Evolutionary conservation across 2,888 invertebrate species (phyloP).

Genomic region (Cryptocephalus moraei): DNA sequence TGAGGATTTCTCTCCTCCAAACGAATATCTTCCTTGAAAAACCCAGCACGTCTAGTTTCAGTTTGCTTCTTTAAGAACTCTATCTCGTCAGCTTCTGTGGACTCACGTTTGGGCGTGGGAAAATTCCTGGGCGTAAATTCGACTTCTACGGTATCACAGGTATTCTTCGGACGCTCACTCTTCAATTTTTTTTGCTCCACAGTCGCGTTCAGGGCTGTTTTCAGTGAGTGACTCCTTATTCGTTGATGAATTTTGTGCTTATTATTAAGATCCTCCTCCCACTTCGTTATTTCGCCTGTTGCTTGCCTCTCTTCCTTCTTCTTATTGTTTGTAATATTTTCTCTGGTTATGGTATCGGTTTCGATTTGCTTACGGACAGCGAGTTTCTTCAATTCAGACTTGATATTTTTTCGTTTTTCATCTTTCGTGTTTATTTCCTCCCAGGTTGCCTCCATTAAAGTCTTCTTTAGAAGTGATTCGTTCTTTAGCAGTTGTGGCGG

Average conservation of each 20-base stretch:
- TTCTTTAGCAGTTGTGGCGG: slow-evolving; percentile 45
- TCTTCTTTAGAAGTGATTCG: slow-evolving; percentile 46
- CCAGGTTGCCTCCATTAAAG: slow-evolving; percentile 47
- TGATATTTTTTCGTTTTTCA: slow-evolving; percentile 44
- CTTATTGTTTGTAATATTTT: slow-evolving; percentile 52
- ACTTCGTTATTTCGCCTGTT: slow-evolving; percentile 41
- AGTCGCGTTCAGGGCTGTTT: neutral
- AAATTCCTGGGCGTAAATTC: slow-evolving; percentile 66
- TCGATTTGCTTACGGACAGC: slow-evolving; percentile 50
- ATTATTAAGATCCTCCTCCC: neutral
- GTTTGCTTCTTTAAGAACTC: slow-evolving; percentile 74
- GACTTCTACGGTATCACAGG: slow-evolving; percentile 48
- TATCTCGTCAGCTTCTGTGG: slow-evolving; percentile 57
- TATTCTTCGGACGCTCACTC: slow-evolving; percentile 8
- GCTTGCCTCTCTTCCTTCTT: slow-evolving; percentile 52
- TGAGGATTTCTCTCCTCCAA: slow-evolving; percentile 75
- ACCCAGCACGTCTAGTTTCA: slow-evolving; percentile 60
- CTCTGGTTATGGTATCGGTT: slow-evolving; percentile 46
- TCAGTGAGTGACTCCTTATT: neutral
- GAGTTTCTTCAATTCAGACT: slow-evolving; percentile 46
- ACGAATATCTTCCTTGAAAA: slow-evolving; percentile 59
- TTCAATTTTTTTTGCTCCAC: slow-evolving; percentile 36
- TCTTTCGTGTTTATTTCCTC: slow-evolving; percentile 43
- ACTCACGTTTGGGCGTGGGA: slow-evolving; percentile 74
- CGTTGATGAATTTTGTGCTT: neutral